Evolutionary conservation across 2,113 vertebrate species (phyloP), one percentile per base, ranked within the genome.

Genomic region (Bujurquina vittata): DNA sequence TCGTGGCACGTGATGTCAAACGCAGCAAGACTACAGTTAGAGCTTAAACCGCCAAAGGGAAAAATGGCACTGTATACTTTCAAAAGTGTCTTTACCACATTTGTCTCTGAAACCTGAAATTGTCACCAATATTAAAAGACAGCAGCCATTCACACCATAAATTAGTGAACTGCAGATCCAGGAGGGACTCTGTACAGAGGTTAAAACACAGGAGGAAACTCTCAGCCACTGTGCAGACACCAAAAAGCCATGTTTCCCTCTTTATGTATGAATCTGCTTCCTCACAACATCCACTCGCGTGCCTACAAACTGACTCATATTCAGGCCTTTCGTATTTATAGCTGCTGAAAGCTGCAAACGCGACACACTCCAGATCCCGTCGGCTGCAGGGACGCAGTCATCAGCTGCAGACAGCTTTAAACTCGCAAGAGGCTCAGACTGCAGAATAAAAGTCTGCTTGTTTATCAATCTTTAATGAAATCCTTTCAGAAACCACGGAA

Each of bases 221-320:
- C 14, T 46, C 14, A 15, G 40, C 40, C 63, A 67, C 26, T 26
- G 26, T 26, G 26, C 26, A 26, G 26, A 26, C 37, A 40, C 2
- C 43, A 67, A 46, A 46, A 46, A 67, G 63, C 23, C 40, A 69
- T 3, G 3, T 52, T 72, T 72, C 65, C 65, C 20, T 72, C 43
- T 31, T 52, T 52, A 20, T 52, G 65, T 31, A 26, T 31, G 26
- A 72, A 31, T 52, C 1, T n/a, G 46, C 65, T 72, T 52, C 65
- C 43, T 69, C 43, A 20, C 43, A 10, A 52, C 43, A 49, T 49
- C 43, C 65, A 52, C 23, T 20, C 49, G 43, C 52, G 43, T n/a
- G 65, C n/a, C 43, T 72, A 20, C 65, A 72, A 72, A 72, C 49
- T 72, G 17, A 72, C 26, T 72, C 65, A 31, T 52, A 46, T 72